Evolutionary conservation across 2,797 vertebrate species (phyloP), one percentile per base, ranked within the genome.

Genomic region (Spea hammondii): DNA sequence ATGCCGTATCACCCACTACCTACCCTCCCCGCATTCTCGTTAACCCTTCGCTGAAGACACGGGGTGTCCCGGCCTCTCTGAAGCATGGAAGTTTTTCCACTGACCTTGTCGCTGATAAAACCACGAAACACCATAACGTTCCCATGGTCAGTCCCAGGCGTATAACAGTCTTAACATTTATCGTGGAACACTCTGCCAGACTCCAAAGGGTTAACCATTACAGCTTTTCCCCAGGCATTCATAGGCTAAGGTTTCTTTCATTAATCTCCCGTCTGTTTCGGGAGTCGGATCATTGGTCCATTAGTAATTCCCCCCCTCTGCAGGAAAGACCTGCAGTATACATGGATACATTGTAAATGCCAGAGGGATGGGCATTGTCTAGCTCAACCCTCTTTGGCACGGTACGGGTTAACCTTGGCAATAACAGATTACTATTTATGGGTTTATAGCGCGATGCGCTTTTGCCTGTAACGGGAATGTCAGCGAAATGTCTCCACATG

Each of bases 61-160:
- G 17, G 17, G 17, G 17, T 17, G 73, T 60, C 47, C 75, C 66
- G 64, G 53, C 55, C 60, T 55, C 47, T 72, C 69, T 70, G 66
- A 45, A 17, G 70, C 77, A 32, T 73, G 70, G 69, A 79, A 80
- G 67, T 76, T 80, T 67, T 49, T 2, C 6, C 51, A 5, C 69
- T 76, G 73, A 76, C 79, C 74, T 80, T 72, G 74, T 17, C 60
- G 51, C 64, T 68, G 70, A 71, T 72, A 78, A 66, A 72, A 78
- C 49, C 71, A 47, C 50, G 55, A 78, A 48, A 57, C 48, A 17
- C 10, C 17, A 8, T 59, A 50, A 59, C 46, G 57, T 55, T 70
- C 49, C 48, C 78, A 69, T 65, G 72, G 73, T 54, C 66, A 47
- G 8, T 32, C 11, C 14, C 64, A 59, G 32, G 5, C 55, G 4